Evolutionary conservation across 2,888 invertebrate genomes (phyloP), one percentile per base, ranked within the genome.

Genomic region (Lutraria lutraria): DNA sequence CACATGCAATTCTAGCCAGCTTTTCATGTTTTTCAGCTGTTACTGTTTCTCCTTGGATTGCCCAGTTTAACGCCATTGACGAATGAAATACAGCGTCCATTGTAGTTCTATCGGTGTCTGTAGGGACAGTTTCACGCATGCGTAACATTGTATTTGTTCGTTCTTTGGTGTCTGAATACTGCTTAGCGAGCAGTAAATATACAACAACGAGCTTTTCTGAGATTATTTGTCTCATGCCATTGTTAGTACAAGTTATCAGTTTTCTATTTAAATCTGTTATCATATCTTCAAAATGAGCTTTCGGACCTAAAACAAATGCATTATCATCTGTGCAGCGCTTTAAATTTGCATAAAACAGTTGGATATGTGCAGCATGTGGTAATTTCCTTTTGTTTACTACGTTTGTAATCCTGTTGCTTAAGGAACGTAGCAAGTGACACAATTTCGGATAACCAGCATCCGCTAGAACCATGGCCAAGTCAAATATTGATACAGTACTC

Each of bases 1-100:
- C 85, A 80, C 85, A 85, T 13, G 85, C 85, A 53, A 80, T 60
- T 56, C 80, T 56, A n/a, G 85, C 85, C 54, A 85, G 31, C 16
- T 29, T n/a, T 25, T 85, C 85, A 60, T 85, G 85, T 56, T 80
- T 85, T 56, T 85, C 80, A 16, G 85, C 56, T 60, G 54, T 43
- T 34, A 43, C 85, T 0, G 56, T n/a, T 19, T 85, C 85, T 25
- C 85, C 85, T 10, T 85, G 85, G 13, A 85, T 85, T 6, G 85
- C 85, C 85, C 85, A 85, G 80, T 85, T 85, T 13, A 85, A 60
- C 0, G 85, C 85, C 85, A 85, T 85, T 56, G 79, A 79, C 0
- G 85, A 85, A 85, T 85, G 85, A 80, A 85, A 85, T 25, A 85
- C 85, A 19, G 85, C 85, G 76, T 85, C 85, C 21, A 85, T 80